These are phyloP conservation scores for Liposcelis brunnea DNA, from an alignment of 2,888 invertebrate species.

Conservation along the genomic window DNA sequence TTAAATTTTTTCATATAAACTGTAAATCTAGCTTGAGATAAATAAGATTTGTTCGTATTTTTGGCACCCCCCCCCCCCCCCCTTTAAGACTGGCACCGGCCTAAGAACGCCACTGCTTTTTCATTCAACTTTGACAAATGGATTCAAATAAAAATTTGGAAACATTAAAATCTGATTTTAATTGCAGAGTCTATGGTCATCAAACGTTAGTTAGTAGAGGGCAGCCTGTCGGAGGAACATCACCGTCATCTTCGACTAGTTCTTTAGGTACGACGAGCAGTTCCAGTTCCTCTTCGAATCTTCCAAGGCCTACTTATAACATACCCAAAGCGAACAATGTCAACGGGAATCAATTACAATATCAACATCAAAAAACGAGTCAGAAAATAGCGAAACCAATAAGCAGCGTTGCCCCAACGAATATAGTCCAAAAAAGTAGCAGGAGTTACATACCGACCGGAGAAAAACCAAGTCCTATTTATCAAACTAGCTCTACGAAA, in stretches of 20 bases:
- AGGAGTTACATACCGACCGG: constrained; percentile 18
- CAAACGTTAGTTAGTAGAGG: constrained; percentile 18
- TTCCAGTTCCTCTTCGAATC: constrained; percentile 25
- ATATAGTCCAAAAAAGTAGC: constrained; percentile 26
- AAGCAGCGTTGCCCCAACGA: constrained; percentile 70
- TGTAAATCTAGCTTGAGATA: too few species aligned
- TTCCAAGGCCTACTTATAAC: neutral
- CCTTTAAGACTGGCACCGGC: too few species aligned
- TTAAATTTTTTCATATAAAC: too few species aligned
- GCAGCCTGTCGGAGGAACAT: constrained; percentile 22
- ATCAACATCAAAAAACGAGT: neutral
- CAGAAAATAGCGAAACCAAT: constrained; percentile 43
- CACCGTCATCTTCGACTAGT: constrained; percentile 20
- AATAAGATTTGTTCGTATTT: too few species aligned
- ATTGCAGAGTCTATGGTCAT: constrained; percentile 8
- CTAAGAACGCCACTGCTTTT: too few species aligned
- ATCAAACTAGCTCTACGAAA: constrained; percentile 65
- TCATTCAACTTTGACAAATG: too few species aligned
- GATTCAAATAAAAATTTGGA: too few species aligned
- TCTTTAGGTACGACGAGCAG: constrained; percentile 33
- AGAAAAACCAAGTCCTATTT: constrained; percentile 55
- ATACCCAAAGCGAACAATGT: neutral
- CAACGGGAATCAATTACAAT: neutral
- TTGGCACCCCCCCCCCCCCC: too few species aligned
- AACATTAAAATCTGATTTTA: neutral